Evolutionary conservation across 2,888 invertebrate genomes (phyloP), one percentile per base, ranked within the genome.

Genomic region (Leucozona laternaria): DNA sequence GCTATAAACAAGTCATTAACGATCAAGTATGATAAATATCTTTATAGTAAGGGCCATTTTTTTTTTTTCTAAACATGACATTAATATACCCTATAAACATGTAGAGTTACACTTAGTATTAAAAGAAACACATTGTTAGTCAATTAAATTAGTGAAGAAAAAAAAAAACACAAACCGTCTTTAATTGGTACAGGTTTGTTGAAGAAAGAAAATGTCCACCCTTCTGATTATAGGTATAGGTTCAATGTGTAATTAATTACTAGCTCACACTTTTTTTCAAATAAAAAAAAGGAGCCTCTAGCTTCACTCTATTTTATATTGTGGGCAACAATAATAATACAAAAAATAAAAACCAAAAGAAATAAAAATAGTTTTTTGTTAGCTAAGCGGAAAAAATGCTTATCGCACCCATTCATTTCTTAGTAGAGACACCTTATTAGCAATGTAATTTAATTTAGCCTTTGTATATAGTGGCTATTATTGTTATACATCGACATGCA

Each of bases 401-500:
- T 86, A 86, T 81, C 73, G 78, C 78, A 75, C 70, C 82, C 75
- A 82, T 82, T 71, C 48, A 71, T 82, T 71, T 79, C 70, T 78
- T 45, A 15, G 57, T 55, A 50, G 40, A 75, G 58, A 77, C 85
- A 77, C 77, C 80, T 77, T 80, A 85, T 81, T 80, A 85, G 85
- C 62, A 79, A 79, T 34, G 64, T 48, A 66, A 66, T 66, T 66
- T 76, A 75, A 72, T 58, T 76, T 68, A 60, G 77, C 55, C 72
- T 72, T 66, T 82, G 48, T 28, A 28, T n/a, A n/a, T n/a, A n/a
- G n/a, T 66, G 70, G 68, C 48, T 60, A 82, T 86, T 82, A 82
- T 86, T 82, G 78, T 71, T 86, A 78, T 50, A 82, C 86, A 86
- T 86, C 78, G 75, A 79, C 82, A 86, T 86, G 86, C 86, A 82